phyloP scores from a whole-genome alignment of 2,888 invertebrate species.

The Eupithecia subfuscata region DNA sequence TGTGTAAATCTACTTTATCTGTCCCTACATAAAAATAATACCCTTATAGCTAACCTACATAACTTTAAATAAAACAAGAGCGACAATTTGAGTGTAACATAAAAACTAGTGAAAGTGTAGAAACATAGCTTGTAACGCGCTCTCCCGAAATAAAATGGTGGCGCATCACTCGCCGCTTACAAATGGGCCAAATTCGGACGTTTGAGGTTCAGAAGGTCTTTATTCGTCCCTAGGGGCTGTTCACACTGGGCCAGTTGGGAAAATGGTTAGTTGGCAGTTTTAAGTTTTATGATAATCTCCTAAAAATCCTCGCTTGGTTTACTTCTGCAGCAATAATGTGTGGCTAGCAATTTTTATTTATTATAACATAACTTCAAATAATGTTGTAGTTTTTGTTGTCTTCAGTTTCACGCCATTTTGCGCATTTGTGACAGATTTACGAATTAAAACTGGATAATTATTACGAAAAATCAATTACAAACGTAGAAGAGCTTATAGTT shows the following conservation, averaged over 20 bases:
- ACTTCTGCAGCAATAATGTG: background rate
- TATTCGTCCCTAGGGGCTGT: background rate
- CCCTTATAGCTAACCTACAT: background rate
- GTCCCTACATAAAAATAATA: background rate
- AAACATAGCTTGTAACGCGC: background rate
- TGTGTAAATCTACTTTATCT: background rate
- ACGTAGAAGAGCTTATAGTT: background rate
- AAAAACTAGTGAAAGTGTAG: conserved; percentile 3
- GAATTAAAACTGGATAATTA: background rate
- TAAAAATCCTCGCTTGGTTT: too few relatives aligned
- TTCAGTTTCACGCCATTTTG: background rate
- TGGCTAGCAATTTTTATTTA: background rate
- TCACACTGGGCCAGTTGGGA: background rate
- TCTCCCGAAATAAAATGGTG: conserved; percentile 6
- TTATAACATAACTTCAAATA: background rate
- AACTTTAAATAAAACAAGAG: background rate
- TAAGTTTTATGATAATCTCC: background rate
- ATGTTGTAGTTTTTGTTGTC: background rate
- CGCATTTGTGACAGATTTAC: background rate
- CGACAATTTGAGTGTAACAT: background rate
- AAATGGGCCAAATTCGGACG: conserved; percentile 15
- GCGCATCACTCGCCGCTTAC: conserved; percentile 5
- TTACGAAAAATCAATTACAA: background rate
- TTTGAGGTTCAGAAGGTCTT: conserved; percentile 10
- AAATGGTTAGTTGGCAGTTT: background rate